Percentiles rank a stretch among this genome's conserved stretches.
phyloP scores from a whole-genome alignment of 2,113 vertebrate genomes.

The Phalacrocorax pelagicus region DNA sequence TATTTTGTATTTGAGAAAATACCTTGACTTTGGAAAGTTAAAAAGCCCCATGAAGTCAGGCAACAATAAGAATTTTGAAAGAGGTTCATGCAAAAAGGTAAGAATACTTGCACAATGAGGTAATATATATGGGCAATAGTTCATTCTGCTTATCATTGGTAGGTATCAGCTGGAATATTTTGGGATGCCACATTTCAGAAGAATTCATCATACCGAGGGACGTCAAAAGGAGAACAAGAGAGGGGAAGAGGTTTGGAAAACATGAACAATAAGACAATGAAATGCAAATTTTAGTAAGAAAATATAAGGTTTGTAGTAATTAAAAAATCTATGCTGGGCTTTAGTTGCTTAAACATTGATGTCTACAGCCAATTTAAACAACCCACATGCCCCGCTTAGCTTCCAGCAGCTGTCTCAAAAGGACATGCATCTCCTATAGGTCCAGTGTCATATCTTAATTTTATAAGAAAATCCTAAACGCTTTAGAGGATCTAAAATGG shows the following conservation, averaged over 20 bases:
- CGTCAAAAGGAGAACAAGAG: background rate
- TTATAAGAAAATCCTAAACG: background rate
- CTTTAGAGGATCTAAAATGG: background rate
- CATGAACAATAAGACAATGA: background rate
- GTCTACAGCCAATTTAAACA: background rate
- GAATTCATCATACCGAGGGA: background rate
- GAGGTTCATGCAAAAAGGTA: background rate
- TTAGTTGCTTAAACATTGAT: background rate
- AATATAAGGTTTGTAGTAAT: background rate
- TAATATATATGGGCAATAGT: background rate
- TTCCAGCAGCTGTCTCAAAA: background rate
- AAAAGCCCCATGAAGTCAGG: background rate
- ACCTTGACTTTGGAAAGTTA: background rate
- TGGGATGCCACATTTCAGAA: background rate
- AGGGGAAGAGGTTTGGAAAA: background rate
- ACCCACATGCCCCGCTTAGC: accelerated
- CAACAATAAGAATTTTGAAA: background rate
- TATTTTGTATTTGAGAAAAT: background rate
- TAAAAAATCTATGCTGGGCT: background rate
- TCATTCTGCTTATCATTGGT: background rate
- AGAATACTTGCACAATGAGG: background rate
- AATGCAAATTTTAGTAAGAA: background rate
- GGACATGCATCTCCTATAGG: background rate
- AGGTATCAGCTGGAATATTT: background rate
- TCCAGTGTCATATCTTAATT: background rate